Conservation (phyloP, 2,113 vertebrate genomes). For the Aplodontia rufa region DNA sequence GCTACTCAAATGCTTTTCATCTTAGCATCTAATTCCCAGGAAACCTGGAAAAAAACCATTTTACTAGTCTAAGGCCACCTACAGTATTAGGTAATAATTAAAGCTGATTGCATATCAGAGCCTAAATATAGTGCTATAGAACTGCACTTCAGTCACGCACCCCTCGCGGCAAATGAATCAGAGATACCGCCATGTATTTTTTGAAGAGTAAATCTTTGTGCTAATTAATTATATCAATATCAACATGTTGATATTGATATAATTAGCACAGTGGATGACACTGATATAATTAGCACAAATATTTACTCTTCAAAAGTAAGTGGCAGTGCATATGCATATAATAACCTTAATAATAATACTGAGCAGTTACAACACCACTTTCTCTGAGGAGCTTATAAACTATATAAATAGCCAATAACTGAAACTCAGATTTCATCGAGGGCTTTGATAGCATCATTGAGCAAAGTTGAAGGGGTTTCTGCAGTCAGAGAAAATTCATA, state of each 20-base stretch:
- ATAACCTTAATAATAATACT: conserved; percentile 72
- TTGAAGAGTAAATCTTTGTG: conserved; percentile 85
- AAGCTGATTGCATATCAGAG: conserved; percentile 79
- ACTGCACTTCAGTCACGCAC: conserved; percentile 76
- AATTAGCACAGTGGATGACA: conserved; percentile 83
- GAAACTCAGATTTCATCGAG: background rate
- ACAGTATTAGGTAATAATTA: conserved; percentile 80
- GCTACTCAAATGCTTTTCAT: conserved; percentile 57
- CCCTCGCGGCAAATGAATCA: conserved; percentile 79
- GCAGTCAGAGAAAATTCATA: background rate
- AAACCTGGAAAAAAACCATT: conserved; percentile 21
- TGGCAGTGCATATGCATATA: conserved; percentile 72
- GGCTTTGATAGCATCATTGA: background rate
- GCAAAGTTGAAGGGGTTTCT: background rate
- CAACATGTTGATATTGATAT: conserved; percentile 80
- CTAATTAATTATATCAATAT: conserved; percentile 87
- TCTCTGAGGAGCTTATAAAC: conserved; percentile 60
- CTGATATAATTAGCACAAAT: conserved; percentile 81
- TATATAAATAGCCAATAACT: conserved; percentile 34
- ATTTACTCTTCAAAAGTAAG: conserved; percentile 77
- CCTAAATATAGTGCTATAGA: conserved; percentile 78
- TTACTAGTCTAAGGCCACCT: conserved; percentile 8
- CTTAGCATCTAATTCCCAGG: conserved; percentile 36
- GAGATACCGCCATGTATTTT: conserved; percentile 68
- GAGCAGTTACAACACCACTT: conserved; percentile 17